Evolutionary conservation across 2,797 vertebrate genomes (phyloP).

Genomic region (Carapus acus): DNA sequence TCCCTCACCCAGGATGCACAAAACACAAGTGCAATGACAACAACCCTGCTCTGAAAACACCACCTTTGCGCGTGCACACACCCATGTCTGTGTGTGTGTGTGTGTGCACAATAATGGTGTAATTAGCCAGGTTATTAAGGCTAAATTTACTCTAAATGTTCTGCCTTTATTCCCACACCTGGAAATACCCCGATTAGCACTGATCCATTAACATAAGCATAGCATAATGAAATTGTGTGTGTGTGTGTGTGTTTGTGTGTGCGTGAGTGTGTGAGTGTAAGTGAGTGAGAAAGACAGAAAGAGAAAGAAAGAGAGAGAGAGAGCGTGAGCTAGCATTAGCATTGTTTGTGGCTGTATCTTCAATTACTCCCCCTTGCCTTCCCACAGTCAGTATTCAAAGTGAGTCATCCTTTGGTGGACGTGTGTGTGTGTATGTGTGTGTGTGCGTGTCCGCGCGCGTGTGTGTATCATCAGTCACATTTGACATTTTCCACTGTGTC

Average conservation of each 20-base stretch:
- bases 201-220: constrained; percentile 49
- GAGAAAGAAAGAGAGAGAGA: too few species aligned
- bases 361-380: constrained; percentile 2
- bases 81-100: constrained; percentile 8
- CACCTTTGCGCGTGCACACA: too few species aligned
- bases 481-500: constrained; percentile 31
- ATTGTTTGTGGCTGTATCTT: neutral
- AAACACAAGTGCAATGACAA: constrained; percentile 42
- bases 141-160: constrained; percentile 60
- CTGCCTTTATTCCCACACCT: constrained; percentile 53
- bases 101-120: constrained; percentile 42
- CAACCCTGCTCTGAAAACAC: neutral
- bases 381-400: neutral
- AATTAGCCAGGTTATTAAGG: constrained; percentile 61
- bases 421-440: constrained; percentile 1
- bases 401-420: constrained; percentile 1
- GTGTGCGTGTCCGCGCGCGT: neutral
- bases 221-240: constrained; percentile 25
- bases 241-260: constrained; percentile 6
- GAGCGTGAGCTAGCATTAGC: too few species aligned
- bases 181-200: constrained; percentile 53
- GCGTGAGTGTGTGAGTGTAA: neutral
- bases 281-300: too few species aligned
- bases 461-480: constrained; percentile 41
- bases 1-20: constrained; percentile 54